Percentiles rank a stretch among this genome's conserved stretches.
Evolutionary conservation across 2,888 invertebrate genomes (phyloP).

Genomic region (Autographa gamma): DNA sequence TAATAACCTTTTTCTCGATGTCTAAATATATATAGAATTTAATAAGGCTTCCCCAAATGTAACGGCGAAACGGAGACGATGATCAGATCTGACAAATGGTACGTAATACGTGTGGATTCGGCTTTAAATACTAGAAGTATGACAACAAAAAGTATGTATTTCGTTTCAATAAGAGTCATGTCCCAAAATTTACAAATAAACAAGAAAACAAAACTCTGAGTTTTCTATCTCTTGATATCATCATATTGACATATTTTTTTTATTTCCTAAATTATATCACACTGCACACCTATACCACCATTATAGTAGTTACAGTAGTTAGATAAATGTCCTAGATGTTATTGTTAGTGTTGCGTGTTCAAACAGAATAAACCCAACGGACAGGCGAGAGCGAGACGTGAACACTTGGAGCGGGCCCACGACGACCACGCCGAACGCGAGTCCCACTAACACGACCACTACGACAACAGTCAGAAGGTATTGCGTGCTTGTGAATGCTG

Average conservation of each 20-base stretch:
- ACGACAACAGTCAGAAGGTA: conserved; percentile 81
- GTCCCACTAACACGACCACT: conserved; percentile 67
- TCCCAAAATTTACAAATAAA: no score
- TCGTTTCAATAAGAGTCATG: not conserved
- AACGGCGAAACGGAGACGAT: no score
- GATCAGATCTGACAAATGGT: not conserved
- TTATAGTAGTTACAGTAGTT: conserved; percentile 4
- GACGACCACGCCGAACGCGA: conserved; percentile 65
- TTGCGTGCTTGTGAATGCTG: conserved; percentile 14
- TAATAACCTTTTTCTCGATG: not conserved
- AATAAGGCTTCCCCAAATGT: not conserved
- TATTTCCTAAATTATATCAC: no score
- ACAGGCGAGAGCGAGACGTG: conserved; percentile 76
- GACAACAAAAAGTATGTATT: no score
- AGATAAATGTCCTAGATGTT: conserved; percentile 11
- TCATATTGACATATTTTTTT: no score
- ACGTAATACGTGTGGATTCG: not conserved
- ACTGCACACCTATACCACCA: not conserved
- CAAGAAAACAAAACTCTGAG: not conserved
- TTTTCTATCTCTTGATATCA: not conserved
- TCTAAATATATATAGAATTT: not conserved
- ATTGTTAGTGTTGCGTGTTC: conserved; percentile 33
- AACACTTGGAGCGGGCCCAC: conserved; percentile 76
- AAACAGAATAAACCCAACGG: conserved; percentile 73
- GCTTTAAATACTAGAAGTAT: not conserved